These are phyloP conservation scores for Poecilia velifera DNA, from an alignment of 2,797 vertebrate genomes.

Conservation along the genomic window DNA sequence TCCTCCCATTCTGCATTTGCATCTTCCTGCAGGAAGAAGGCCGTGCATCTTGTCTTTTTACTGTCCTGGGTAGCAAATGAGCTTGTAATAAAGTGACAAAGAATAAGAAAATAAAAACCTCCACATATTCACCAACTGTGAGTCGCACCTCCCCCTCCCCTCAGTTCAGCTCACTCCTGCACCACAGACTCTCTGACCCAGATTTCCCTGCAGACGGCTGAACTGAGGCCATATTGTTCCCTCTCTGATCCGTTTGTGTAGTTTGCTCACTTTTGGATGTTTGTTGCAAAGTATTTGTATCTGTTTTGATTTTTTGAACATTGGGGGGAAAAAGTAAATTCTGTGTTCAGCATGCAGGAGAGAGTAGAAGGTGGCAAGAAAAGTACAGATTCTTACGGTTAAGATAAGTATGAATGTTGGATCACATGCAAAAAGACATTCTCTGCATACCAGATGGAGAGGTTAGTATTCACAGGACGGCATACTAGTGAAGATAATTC, in stretches of 20 bases:
- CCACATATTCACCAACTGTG: not conserved
- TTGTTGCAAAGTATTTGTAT: not conserved
- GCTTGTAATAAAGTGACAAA: not conserved
- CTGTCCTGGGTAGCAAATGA: not conserved
- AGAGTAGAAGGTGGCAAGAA: not conserved
- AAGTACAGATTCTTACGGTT: not conserved
- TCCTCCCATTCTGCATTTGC: not conserved
- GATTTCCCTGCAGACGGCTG: not conserved
- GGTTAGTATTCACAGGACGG: not conserved
- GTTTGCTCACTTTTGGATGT: not conserved
- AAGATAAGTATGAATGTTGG: not conserved
- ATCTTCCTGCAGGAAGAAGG: not conserved
- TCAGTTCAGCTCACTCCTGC: not conserved
- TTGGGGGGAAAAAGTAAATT: not conserved
- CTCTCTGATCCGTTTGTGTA: not conserved
- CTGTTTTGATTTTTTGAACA: not conserved
- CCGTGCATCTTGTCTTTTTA: not conserved
- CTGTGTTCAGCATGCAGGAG: not conserved
- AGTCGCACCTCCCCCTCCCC: not conserved
- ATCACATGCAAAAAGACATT: not conserved
- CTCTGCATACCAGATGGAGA: not conserved
- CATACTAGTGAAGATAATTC: not conserved
- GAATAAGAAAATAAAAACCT: not conserved
- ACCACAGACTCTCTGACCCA: conserved; percentile 26
- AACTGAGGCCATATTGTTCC: conserved; percentile 3